Evolutionary conservation across 2,888 invertebrate species (phyloP).

Genomic region (Deladenus siricidicola): DNA sequence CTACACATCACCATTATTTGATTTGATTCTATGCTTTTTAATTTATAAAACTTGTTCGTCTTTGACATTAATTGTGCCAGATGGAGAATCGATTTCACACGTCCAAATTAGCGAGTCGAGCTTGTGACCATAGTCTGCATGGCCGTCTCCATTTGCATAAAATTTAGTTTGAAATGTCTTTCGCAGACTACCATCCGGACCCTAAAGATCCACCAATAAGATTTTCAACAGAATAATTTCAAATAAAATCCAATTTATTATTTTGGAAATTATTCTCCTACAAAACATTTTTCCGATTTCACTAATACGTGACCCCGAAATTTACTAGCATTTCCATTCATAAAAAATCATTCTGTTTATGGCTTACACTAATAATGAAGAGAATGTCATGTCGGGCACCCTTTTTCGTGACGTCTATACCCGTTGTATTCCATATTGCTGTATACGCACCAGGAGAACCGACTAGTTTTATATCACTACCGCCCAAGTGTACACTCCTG

Average conservation of each 20-base stretch:
- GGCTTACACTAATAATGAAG: constrained; percentile 26
- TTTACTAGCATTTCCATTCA: neutral
- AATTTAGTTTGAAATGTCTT: constrained; percentile 18
- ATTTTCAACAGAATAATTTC: too few species aligned
- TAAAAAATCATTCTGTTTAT: neutral
- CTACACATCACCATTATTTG: too few species aligned
- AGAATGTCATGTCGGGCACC: constrained; percentile 32
- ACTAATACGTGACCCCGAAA: too few species aligned
- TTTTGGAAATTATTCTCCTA: too few species aligned
- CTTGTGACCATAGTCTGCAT: constrained; percentile 17
- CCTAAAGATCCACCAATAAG: constrained; percentile 8
- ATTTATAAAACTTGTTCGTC: constrained; percentile 13
- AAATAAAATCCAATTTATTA: too few species aligned
- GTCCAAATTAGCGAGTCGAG: constrained; percentile 28
- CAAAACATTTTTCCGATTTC: too few species aligned
- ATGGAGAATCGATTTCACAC: constrained; percentile 17
- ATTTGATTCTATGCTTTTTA: too few species aligned
- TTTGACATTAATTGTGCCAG: constrained; percentile 17
- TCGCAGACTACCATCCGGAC: constrained; percentile 6
- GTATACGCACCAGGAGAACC: constrained; percentile 25
- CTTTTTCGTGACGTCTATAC: constrained; percentile 33
- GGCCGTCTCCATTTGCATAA: constrained; percentile 7
- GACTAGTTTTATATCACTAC: constrained; percentile 33
- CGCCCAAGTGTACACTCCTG: constrained; percentile 36
- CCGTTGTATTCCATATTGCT: constrained; percentile 43